These are phyloP conservation scores for Xiphydria camelus DNA, from an alignment of 2,888 invertebrate species.

Conservation along the genomic window DNA sequence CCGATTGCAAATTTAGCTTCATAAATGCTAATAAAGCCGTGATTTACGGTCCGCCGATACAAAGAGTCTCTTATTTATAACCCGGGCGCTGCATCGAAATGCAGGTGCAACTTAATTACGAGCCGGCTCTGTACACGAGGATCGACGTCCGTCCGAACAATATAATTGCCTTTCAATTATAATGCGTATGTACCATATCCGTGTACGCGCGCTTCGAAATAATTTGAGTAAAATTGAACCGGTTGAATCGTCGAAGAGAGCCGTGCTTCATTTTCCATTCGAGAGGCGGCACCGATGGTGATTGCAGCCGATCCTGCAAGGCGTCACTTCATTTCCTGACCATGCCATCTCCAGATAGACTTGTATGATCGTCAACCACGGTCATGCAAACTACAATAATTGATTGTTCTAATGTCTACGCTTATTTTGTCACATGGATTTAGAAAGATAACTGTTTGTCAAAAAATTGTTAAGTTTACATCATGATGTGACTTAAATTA, in stretches of 20 bases:
- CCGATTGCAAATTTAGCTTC: too few relatives aligned
- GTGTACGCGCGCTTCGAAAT: conserved; percentile 27
- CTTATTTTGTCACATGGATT: too few relatives aligned
- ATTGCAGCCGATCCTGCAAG: too few relatives aligned
- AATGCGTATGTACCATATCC: too few relatives aligned
- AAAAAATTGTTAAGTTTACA: too few relatives aligned
- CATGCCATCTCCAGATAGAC: too few relatives aligned
- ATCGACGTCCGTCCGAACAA: conserved; percentile 8
- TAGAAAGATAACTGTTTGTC: too few relatives aligned
- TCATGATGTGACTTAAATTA: too few relatives aligned
- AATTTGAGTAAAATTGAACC: conserved; percentile 26
- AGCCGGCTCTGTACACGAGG: conserved; percentile 8
- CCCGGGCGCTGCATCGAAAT: conserved; percentile 17
- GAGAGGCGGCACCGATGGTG: conserved; percentile 13
- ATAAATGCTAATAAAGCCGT: neutral
- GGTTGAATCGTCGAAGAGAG: conserved; percentile 5
- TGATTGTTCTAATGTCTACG: too few relatives aligned
- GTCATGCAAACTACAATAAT: too few relatives aligned
- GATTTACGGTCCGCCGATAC: neutral
- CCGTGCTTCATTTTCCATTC: conserved; percentile 27
- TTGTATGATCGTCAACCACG: too few relatives aligned
- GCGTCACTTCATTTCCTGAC: too few relatives aligned
- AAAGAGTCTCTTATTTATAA: neutral
- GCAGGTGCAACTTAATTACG: conserved; percentile 29
- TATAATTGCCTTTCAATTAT: conserved; percentile 36